A percentile compares a stretch with the other conserved stretches of the same genome.
These are phyloP conservation scores for Theropithecus gelada DNA, from an alignment of 2,113 vertebrate species.

Conservation along the genomic window DNA sequence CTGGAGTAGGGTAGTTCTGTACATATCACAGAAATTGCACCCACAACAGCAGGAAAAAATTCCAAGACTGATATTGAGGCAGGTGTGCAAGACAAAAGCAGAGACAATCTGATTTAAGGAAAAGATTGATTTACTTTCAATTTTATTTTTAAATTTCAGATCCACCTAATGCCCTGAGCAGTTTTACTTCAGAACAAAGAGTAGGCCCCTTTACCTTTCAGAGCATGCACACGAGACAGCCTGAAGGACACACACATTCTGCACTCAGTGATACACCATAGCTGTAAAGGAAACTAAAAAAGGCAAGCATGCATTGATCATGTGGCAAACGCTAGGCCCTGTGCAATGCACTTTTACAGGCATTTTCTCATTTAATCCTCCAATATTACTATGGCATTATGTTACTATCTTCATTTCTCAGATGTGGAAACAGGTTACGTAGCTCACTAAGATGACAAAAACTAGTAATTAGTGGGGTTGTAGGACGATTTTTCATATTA, in stretches of 20 bases:
- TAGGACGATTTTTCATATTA: neutral
- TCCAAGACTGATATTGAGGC: neutral
- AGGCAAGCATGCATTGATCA: neutral
- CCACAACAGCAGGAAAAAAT: neutral
- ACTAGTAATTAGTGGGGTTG: neutral
- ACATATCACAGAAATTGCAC: neutral
- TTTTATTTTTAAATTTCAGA: conserved; percentile 13
- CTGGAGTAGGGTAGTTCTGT: neutral
- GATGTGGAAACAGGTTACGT: neutral
- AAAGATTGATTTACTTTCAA: neutral
- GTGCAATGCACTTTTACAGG: neutral
- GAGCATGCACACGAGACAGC: neutral
- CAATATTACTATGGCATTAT: neutral
- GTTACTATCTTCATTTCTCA: neutral
- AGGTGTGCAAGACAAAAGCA: neutral
- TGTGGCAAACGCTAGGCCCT: neutral
- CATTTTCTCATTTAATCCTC: neutral
- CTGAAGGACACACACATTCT: neutral
- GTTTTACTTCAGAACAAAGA: neutral
- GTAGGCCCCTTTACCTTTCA: neutral
- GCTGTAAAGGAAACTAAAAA: neutral
- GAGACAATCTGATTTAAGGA: neutral
- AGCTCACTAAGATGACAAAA: neutral
- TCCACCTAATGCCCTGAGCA: neutral
- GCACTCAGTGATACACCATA: neutral